Evolutionary conservation across 2,113 vertebrate species (phyloP).

Genomic region (Edolisoma coerulescens): DNA sequence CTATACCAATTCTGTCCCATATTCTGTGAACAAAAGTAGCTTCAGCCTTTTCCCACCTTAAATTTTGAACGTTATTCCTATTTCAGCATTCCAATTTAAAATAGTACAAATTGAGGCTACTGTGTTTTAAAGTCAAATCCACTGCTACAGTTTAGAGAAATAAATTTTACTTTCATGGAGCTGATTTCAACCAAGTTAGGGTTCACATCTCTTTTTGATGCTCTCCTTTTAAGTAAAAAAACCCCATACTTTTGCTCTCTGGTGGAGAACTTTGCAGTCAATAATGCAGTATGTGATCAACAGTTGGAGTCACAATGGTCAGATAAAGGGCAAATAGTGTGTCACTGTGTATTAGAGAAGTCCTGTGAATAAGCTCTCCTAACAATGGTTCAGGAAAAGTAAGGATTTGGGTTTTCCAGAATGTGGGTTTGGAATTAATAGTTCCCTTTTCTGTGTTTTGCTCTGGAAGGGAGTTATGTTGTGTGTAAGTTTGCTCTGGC

Average conservation of each 20-base stretch:
- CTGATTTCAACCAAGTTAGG: neutral
- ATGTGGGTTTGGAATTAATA: neutral
- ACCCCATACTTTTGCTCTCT: rapidly evolving
- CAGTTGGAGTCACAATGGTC: neutral
- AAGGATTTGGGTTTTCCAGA: neutral
- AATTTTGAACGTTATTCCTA: neutral
- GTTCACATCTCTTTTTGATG: neutral
- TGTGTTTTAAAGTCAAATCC: neutral
- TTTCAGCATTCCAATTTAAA: neutral
- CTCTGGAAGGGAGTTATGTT: rapidly evolving
- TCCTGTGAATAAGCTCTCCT: neutral
- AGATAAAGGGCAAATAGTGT: neutral
- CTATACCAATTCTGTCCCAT: neutral
- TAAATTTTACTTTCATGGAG: neutral
- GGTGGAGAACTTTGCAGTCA: neutral
- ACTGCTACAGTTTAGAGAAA: neutral
- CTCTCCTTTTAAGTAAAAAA: neutral
- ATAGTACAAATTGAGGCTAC: neutral
- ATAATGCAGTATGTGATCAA: neutral
- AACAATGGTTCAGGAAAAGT: neutral
- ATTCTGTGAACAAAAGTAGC: neutral
- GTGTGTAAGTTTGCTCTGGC: neutral
- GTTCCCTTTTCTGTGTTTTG: neutral
- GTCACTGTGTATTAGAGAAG: neutral
- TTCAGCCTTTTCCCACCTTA: neutral